Percentiles rank a stretch among this genome's conserved stretches.
Conservation (phyloP, 2,113 vertebrate genomes). For the Ammodytes marinus region DNA sequence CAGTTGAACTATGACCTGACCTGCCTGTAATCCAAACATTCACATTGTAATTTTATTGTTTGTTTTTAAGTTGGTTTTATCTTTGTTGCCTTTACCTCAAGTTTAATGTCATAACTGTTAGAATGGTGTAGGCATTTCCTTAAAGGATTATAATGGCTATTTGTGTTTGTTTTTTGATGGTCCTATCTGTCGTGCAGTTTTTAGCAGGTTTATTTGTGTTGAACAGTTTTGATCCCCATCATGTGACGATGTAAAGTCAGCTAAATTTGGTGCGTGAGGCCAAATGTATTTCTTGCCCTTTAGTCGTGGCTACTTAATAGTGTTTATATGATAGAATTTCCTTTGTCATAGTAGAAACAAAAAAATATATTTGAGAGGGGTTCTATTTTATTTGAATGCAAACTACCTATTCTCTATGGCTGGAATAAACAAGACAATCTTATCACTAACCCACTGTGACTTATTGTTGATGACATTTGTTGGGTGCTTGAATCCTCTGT, state of each 20-base stretch:
- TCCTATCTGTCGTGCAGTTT: background rate
- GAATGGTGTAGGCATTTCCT: background rate
- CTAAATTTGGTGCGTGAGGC: background rate
- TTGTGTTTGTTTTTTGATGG: constrained; percentile 2
- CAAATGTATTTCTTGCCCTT: constrained; percentile 8
- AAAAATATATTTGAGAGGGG: constrained; percentile 7
- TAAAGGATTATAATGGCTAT: background rate
- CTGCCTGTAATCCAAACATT: background rate
- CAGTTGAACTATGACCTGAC: background rate
- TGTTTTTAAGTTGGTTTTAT: background rate
- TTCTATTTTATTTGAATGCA: constrained; percentile 29
- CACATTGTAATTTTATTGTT: background rate
- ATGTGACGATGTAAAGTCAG: background rate
- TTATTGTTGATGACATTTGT: constrained; percentile 28
- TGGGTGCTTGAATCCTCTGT: constrained; percentile 25
- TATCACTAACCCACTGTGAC: constrained; percentile 47
- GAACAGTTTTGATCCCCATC: background rate
- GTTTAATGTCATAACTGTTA: background rate
- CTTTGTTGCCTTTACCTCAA: background rate
- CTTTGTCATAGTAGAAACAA: background rate
- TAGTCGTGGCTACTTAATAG: constrained; percentile 1
- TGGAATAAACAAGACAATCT: constrained; percentile 52
- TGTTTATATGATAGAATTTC: constrained; percentile 17
- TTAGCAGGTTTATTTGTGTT: background rate
- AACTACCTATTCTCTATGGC: constrained; percentile 52